These are phyloP conservation scores for Psammodynastes pulverulentus DNA, from an alignment of 2,113 vertebrate genomes.

Conservation along the genomic window DNA sequence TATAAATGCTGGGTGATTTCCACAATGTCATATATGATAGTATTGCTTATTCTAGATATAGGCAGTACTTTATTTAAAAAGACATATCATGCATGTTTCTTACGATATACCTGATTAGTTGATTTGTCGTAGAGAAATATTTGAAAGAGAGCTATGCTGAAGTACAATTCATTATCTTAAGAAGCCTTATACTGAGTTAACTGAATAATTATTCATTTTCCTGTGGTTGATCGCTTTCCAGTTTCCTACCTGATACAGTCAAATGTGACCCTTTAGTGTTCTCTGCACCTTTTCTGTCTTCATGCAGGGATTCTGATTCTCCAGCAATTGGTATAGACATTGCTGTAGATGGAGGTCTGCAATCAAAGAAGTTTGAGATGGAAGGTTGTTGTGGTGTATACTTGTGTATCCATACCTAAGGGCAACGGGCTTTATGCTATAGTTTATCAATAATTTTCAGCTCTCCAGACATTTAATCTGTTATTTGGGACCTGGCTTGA, in stretches of 20 bases:
- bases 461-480: neutral
- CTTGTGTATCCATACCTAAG: neutral
- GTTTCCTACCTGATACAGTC: constrained; percentile 70
- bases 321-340: constrained; percentile 81
- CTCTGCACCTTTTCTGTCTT: constrained; percentile 87
- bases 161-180: neutral
- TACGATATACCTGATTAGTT: neutral
- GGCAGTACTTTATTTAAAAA: neutral
- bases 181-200: neutral
- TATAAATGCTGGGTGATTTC: neutral
- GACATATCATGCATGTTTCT: neutral
- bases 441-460: neutral
- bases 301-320: constrained; percentile 79
- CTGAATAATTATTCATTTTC: neutral
- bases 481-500: neutral
- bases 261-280: constrained; percentile 70
- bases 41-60: neutral
- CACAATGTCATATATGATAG: neutral
- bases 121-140: neutral
- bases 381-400: neutral
- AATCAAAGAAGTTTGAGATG: constrained; percentile 27
- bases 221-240: neutral
- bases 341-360: constrained; percentile 87
- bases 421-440: neutral
- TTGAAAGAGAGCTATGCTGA: neutral